A percentile compares a stretch with the other conserved stretches of the same genome.
phyloP scores from a whole-genome alignment of 2,888 invertebrate genomes.

The Acleris sparsana region DNA sequence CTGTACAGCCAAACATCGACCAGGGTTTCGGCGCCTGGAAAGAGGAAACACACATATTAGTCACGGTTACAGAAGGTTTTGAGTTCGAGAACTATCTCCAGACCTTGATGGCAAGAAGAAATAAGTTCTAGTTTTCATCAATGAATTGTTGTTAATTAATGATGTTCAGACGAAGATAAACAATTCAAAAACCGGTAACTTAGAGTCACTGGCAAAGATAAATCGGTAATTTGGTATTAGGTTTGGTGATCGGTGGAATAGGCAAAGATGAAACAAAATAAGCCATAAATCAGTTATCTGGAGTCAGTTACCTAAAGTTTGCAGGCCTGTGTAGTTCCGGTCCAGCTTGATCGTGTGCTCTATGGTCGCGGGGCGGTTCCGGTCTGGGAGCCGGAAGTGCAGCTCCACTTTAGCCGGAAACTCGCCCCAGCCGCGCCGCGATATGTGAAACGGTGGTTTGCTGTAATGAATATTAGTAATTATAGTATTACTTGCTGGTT shows the following conservation, averaged over 20 bases:
- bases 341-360: slow-evolving; percentile 92
- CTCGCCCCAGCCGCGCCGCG: slow-evolving; percentile 96
- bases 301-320: slow-evolving; percentile 90
- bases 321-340: slow-evolving; percentile 91
- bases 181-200: too few relatives aligned
- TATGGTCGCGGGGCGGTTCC: slow-evolving; percentile 91
- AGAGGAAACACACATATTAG: slow-evolving; percentile 10
- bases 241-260: too few relatives aligned
- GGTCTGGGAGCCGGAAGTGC: slow-evolving; percentile 87
- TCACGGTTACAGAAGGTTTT: neutral
- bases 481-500: neutral
- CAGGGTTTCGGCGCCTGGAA: slow-evolving; percentile 90
- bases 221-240: too few relatives aligned
- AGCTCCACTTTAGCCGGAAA: slow-evolving; percentile 92
- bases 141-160: too few relatives aligned
- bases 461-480: slow-evolving; percentile 65
- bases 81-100: too few relatives aligned
- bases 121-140: too few relatives aligned
- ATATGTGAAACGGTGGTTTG: slow-evolving; percentile 91
- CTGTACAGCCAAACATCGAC: slow-evolving; percentile 88
- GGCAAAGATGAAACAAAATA: too few relatives aligned
- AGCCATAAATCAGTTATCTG: too few relatives aligned
- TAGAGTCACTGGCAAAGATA: too few relatives aligned
- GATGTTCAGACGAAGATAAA: too few relatives aligned
- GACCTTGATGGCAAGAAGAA: too few relatives aligned